Percentiles rank a stretch among this genome's conserved stretches.
These are phyloP conservation scores for Pandemis cinnamomeana DNA, from an alignment of 2,888 invertebrate genomes.

Conservation along the genomic window DNA sequence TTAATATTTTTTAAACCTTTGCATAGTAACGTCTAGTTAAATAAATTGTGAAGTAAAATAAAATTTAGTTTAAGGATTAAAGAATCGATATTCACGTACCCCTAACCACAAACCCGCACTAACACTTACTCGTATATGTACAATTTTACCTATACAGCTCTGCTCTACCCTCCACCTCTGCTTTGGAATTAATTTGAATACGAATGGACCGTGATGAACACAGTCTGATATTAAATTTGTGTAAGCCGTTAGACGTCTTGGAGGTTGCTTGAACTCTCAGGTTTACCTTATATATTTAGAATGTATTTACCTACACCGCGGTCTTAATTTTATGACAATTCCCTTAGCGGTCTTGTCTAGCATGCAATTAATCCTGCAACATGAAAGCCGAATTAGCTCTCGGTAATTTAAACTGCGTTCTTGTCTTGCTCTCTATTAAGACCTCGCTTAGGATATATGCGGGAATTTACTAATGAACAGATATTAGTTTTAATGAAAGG, in stretches of 20 bases:
- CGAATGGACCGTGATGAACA: conserved; percentile 67
- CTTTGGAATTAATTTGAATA: conserved; percentile 64
- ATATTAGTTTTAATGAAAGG: no score
- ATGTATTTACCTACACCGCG: conserved; percentile 17
- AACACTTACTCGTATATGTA: conserved; percentile 20
- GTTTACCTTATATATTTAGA: conserved; percentile 25
- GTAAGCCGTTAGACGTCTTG: conserved; percentile 52
- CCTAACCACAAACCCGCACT: not conserved
- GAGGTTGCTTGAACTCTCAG: conserved; percentile 41
- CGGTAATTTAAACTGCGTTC: not conserved
- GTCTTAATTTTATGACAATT: conserved; percentile 32
- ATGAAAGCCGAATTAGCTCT: conserved; percentile 18
- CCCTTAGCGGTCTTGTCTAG: conserved; percentile 18
- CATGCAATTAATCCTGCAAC: conserved; percentile 29
- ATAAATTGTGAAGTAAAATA: no score
- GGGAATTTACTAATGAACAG: not conserved
- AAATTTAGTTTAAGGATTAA: no score
- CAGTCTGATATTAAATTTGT: conserved; percentile 65
- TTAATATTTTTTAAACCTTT: no score
- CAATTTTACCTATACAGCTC: conserved; percentile 32
- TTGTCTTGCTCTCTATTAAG: not conserved
- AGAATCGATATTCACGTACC: not conserved
- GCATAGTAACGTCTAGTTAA: no score
- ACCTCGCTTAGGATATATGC: not conserved
- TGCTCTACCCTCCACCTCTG: conserved; percentile 39